These are phyloP conservation scores for Tyrannus savana DNA, from an alignment of 2,113 vertebrate species.

Conservation along the genomic window DNA sequence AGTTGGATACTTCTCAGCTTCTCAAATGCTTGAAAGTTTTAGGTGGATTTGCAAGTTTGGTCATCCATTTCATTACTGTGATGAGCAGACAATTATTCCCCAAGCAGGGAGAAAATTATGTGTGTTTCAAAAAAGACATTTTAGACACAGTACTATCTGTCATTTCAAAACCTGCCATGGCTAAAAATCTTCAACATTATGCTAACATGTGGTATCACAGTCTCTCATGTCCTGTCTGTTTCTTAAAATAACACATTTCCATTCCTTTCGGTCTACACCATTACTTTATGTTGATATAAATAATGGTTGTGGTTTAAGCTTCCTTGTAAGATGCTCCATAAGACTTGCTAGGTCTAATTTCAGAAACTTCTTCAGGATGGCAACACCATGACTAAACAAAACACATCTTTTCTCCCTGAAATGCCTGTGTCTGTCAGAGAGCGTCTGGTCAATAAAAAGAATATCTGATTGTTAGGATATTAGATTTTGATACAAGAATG, in stretches of 20 bases:
- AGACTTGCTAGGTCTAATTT: background rate
- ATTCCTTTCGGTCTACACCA: constrained; percentile 29
- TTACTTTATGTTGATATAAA: constrained; percentile 23
- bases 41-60: background rate
- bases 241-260: constrained; percentile 47
- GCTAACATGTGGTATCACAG: background rate
- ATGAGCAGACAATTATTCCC: background rate
- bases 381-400: background rate
- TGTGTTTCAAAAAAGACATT: background rate
- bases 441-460: background rate
- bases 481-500: background rate
- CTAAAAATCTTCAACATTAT: background rate
- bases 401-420: background rate
- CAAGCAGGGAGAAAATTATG: background rate
- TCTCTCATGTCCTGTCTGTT: background rate
- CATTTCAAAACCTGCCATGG: background rate
- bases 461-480: background rate
- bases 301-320: background rate
- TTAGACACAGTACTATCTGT: rapidly evolving
- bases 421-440: background rate
- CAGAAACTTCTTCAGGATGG: background rate
- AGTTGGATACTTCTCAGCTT: background rate
- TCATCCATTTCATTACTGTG: background rate
- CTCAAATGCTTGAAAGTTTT: background rate
- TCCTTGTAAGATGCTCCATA: background rate